phyloP scores from a whole-genome alignment of 1,140 invertebrate species.

The Argopecten irradians region DNA sequence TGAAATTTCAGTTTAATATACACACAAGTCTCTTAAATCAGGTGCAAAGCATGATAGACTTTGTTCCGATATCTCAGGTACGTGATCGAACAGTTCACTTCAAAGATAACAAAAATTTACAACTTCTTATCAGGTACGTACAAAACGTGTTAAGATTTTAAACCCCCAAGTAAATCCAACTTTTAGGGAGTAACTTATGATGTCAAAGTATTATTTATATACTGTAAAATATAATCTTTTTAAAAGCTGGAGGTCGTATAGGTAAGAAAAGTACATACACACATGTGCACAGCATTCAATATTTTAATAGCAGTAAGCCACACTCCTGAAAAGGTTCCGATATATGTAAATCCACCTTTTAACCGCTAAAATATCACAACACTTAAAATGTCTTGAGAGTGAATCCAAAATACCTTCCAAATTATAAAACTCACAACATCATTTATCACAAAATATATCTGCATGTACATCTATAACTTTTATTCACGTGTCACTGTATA shows the following conservation, averaged over 20 bases:
- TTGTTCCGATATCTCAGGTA: not conserved
- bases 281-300: not conserved
- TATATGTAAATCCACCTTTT: not conserved
- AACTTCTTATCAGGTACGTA: not conserved
- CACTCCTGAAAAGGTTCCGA: not conserved
- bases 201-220: not conserved
- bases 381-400: no score
- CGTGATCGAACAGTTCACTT: not conserved
- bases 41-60: not conserved
- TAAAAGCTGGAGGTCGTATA: not conserved
- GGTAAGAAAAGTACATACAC: not conserved
- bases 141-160: conserved; percentile 18
- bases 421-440: not conserved
- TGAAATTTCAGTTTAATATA: not conserved
- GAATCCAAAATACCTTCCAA: not conserved
- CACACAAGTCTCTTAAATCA: not conserved
- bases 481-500: not conserved
- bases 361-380: not conserved
- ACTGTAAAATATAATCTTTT: conserved; percentile 8
- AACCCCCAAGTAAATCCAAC: not conserved
- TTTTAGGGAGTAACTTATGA: not conserved
- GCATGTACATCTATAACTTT: not conserved
- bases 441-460: not conserved
- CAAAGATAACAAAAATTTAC: conserved; percentile 6
- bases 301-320: not conserved